Evolutionary conservation across 2,113 vertebrate species (phyloP).

Genomic region (Brevimyrus niger): DNA sequence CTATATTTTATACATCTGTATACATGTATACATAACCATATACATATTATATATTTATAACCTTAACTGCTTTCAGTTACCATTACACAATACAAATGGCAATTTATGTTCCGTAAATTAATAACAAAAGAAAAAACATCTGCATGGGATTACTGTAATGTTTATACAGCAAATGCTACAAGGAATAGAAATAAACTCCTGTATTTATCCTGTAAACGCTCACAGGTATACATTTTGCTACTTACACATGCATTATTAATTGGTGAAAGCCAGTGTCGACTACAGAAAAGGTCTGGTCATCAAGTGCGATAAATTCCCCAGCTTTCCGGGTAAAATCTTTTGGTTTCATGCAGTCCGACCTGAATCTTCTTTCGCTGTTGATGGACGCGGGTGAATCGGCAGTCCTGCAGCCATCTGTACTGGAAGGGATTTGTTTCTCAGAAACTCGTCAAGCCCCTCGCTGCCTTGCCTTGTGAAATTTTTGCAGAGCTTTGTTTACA

Average conservation of each 20-base stretch:
- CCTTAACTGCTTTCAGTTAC: neutral
- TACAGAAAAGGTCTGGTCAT: neutral
- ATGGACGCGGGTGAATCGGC: neutral
- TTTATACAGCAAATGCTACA: neutral
- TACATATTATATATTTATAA: neutral
- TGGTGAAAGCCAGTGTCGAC: neutral
- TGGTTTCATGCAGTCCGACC: neutral
- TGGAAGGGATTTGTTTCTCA: neutral
- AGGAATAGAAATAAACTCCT: neutral
- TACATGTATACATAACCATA: neutral
- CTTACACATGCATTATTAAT: neutral
- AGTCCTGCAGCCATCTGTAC: neutral
- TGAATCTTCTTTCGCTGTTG: neutral
- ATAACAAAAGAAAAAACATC: neutral
- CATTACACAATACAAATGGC: neutral
- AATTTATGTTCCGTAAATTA: neutral
- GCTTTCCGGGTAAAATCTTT: neutral
- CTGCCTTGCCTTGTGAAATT: neutral
- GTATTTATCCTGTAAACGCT: neutral
- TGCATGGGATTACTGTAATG: neutral
- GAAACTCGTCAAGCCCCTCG: neutral
- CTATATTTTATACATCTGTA: neutral
- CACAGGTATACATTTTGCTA: neutral
- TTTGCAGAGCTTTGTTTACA: neutral
- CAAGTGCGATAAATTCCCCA: neutral